phyloP scores from a whole-genome alignment of 2,113 vertebrate species.

The Lasiurus cinereus region DNA sequence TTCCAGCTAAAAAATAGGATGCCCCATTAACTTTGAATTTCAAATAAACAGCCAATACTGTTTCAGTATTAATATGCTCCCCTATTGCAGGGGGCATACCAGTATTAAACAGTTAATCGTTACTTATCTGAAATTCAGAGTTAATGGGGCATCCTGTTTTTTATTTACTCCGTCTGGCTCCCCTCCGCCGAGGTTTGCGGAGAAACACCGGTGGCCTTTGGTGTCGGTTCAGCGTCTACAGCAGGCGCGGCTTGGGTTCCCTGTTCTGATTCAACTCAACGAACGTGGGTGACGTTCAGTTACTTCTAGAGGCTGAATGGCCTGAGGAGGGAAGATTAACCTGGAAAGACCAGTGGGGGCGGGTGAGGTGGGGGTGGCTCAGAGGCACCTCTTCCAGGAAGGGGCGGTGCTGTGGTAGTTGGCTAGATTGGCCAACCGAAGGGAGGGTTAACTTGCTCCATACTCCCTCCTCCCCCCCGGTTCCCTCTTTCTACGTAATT shows the following conservation, averaged over 20 bases:
- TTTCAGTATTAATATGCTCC: neutral
- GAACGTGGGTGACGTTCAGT: neutral
- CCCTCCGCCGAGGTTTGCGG: neutral
- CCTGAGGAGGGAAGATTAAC: neutral
- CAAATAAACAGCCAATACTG: neutral
- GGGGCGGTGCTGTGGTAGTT: neutral
- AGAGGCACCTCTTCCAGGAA: neutral
- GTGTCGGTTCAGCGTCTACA: neutral
- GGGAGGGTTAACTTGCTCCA: slow-evolving; percentile 13
- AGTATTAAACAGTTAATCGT: neutral
- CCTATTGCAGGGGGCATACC: neutral
- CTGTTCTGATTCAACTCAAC: neutral
- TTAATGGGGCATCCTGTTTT: neutral
- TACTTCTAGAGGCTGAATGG: neutral
- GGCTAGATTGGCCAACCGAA: neutral
- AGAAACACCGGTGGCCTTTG: neutral
- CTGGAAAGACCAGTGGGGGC: neutral
- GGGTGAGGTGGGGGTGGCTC: too few species aligned
- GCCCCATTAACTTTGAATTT: slow-evolving; percentile 12
- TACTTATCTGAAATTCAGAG: slow-evolving; percentile 17
- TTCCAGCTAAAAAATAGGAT: slow-evolving; percentile 25
- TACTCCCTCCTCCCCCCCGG: neutral
- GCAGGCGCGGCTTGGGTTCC: neutral
- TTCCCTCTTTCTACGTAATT: neutral
- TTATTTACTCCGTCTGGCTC: neutral